Base-by-base conservation (phyloP, 1,140 invertebrate species). In the Maniola jurtina region DNA sequence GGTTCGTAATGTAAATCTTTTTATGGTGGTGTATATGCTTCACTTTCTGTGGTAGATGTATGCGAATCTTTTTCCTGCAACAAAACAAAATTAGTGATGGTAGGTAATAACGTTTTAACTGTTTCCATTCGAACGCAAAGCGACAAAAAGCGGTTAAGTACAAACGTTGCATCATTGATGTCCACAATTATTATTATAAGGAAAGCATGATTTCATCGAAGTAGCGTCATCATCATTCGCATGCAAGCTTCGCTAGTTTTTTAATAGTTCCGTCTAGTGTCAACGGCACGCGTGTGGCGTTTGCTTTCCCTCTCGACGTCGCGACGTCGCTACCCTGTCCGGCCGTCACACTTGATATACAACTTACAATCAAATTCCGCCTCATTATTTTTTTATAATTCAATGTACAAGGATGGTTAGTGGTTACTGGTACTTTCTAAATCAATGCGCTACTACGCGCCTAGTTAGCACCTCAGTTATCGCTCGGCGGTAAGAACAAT, bases 21-120 rank as follows among this genome's bases (percentile, higher is more conserved):
- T 91, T 91, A 68, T 91, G 89, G 70, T 92, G 91, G 73, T 91
- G 91, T 77, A 92, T 92, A 72, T 92, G 91, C 78, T 91, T 92
- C 80, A 92, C 89, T 70, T 89, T 90, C 81, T 92, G 89, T 77
- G 91, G 91, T 84, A 91, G 85, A 81, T 92, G 89, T 82, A 92
- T 92, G 73, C 91, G 89, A 73, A 92, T 91, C 74, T 92, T 92
- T 82, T 92, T 92, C 76, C 91, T 92, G 89, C 40, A 89, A 91
- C 84, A 89, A 89, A 71, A 81, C 61, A 77, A 79, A 86, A 76
- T 71, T 75, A 73, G 64, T 77, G 68, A 42, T 66, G 63, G 35
- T 71, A 65, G 52, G 8, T 55, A 55, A 34, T 6, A 55, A 6
- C 2, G 25, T 9, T 34, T 10, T 1, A 55, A 9, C 8, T 10